phyloP scores from a whole-genome alignment of 2,113 vertebrate genomes.

The Orientallactaga bullata region DNA sequence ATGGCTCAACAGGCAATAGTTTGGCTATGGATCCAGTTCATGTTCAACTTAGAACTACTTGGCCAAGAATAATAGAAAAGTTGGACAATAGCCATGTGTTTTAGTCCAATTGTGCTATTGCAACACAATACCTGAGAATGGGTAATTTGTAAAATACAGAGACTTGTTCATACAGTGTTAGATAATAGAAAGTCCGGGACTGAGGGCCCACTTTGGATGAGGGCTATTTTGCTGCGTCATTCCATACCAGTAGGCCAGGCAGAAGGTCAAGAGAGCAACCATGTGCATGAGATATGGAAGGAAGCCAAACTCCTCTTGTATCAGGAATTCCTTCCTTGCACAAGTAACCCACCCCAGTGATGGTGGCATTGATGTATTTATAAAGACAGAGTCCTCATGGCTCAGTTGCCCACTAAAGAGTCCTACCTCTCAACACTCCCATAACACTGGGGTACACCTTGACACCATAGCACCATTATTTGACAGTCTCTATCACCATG shows the following conservation, averaged over 20 bases:
- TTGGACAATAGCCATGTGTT: background rate
- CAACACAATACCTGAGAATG: background rate
- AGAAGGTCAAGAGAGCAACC: background rate
- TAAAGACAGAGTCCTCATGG: background rate
- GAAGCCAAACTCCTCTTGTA: background rate
- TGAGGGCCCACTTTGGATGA: background rate
- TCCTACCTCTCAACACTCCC: background rate
- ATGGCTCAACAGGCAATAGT: background rate
- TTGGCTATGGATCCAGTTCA: background rate
- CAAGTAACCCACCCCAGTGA: background rate
- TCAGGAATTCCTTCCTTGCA: background rate
- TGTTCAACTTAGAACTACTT: constrained; percentile 39
- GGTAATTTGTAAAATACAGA: background rate
- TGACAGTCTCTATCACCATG: background rate
- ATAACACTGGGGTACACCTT: background rate
- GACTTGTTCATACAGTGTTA: background rate
- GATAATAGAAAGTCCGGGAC: background rate
- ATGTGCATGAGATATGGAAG: background rate
- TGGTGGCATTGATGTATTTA: background rate
- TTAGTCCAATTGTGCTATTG: background rate
- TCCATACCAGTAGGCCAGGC: background rate
- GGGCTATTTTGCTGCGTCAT: background rate
- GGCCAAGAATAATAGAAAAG: constrained; percentile 47
- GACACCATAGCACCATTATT: background rate
- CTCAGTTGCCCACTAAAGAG: background rate